phyloP scores from a whole-genome alignment of 1,140 invertebrate genomes.

The Orius insidiosus region DNA sequence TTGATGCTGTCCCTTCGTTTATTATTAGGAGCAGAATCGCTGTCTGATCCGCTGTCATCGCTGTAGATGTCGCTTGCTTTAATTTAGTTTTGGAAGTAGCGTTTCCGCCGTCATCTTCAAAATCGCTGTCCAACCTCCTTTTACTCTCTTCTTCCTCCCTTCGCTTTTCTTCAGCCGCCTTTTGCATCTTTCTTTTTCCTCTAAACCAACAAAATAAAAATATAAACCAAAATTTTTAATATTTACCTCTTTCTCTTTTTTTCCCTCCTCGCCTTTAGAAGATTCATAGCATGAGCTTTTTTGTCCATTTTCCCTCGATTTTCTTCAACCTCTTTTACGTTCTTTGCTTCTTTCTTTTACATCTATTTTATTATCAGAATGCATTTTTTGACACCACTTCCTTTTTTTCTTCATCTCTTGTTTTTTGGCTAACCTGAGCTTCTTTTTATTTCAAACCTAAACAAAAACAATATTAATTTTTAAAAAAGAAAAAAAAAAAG shows the following conservation, averaged over 20 bases:
- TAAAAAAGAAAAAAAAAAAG: not conserved
- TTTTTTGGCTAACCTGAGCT: slow-evolving; percentile 70
- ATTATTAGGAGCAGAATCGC: slow-evolving; percentile 24
- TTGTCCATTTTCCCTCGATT: slow-evolving; percentile 66
- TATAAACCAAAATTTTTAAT: not conserved
- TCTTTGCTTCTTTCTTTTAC: slow-evolving; percentile 70
- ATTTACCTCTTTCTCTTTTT: slow-evolving; percentile 47
- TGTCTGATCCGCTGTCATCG: slow-evolving; percentile 76
- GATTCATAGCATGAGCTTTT: slow-evolving; percentile 78
- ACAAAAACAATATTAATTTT: slow-evolving; percentile 16
- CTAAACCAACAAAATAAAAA: slow-evolving; percentile 13
- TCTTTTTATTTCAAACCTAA: slow-evolving; percentile 93
- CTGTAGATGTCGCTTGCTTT: slow-evolving; percentile 92
- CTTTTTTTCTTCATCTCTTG: slow-evolving; percentile 50
- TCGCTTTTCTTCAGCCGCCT: slow-evolving; percentile 33
- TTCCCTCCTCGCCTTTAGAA: slow-evolving; percentile 75
- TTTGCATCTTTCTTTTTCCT: slow-evolving; percentile 36
- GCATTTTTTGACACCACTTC: slow-evolving; percentile 33
- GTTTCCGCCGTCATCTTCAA: slow-evolving; percentile 37
- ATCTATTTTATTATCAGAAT: slow-evolving; percentile 45
- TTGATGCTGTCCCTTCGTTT: slow-evolving; percentile 18
- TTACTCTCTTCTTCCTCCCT: slow-evolving; percentile 28
- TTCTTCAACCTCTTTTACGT: slow-evolving; percentile 78
- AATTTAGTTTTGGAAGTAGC: slow-evolving; percentile 43
- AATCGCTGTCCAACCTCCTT: slow-evolving; percentile 29